A percentile compares a stretch with the other conserved stretches of the same genome.
Evolutionary conservation across 2,888 invertebrate genomes (phyloP).

Genomic region (Lithosia quadra): DNA sequence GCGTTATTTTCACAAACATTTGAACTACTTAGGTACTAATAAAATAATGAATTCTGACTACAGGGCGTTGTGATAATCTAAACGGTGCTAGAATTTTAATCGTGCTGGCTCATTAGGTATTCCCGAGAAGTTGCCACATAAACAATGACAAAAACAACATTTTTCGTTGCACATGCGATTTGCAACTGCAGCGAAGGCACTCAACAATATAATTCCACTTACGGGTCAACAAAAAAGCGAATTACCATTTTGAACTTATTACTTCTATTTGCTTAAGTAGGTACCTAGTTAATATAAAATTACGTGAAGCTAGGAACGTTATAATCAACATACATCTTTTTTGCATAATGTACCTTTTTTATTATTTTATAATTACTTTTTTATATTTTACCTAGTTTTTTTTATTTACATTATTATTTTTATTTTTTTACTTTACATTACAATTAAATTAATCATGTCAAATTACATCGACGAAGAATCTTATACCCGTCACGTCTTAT

Average conservation of each 20-base stretch:
- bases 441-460: too few relatives aligned
- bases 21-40: neutral
- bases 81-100: conserved; percentile 42
- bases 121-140: conserved; percentile 37
- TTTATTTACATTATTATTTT: too few relatives aligned
- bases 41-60: conserved; percentile 25
- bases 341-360: too few relatives aligned
- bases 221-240: conserved; percentile 9
- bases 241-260: conserved; percentile 8
- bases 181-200: conserved; percentile 15
- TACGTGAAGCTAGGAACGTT: neutral
- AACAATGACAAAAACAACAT: conserved; percentile 40
- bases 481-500: too few relatives aligned
- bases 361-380: too few relatives aligned
- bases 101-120: conserved; percentile 37
- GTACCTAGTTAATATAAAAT: too few relatives aligned
- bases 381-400: too few relatives aligned
- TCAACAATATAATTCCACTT: conserved; percentile 7
- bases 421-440: too few relatives aligned
- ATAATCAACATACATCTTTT: too few relatives aligned
- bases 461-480: too few relatives aligned
- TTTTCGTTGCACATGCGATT: conserved; percentile 30
- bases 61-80: conserved; percentile 46
- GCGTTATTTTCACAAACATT: neutral
- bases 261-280: neutral